Evolutionary conservation across 64 coral and sea anemone species (phyloP).

Genomic region (Astreopora myriophthalma): DNA sequence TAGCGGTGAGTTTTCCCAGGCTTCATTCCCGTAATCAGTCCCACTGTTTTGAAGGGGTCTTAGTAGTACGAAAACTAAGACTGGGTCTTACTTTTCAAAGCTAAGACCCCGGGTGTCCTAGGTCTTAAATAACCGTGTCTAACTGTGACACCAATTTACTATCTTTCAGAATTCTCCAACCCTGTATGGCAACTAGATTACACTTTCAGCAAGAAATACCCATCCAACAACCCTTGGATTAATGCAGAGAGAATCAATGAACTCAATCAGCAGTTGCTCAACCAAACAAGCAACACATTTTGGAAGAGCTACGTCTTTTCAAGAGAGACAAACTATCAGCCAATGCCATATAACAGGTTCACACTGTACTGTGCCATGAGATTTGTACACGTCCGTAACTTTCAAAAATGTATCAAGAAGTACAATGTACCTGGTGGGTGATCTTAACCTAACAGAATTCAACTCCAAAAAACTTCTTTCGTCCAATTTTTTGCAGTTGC

Average conservation of each 20-base stretch:
- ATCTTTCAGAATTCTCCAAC: slow-evolving; percentile 1
- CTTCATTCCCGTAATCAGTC: too few species aligned
- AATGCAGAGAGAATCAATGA: slow-evolving; percentile 81
- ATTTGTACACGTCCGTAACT: slow-evolving; percentile 65
- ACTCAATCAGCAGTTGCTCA: slow-evolving; percentile 82
- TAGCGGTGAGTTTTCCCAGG: too few species aligned
- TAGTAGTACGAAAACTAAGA: too few species aligned
- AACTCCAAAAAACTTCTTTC: too few species aligned
- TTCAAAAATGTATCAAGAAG: slow-evolving; percentile 59
- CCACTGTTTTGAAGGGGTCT: too few species aligned
- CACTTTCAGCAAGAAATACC: slow-evolving; percentile 68
- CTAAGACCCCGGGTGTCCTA: too few species aligned
- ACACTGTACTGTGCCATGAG: slow-evolving; percentile 81
- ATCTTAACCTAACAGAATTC: background rate
- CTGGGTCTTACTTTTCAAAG: too few species aligned
- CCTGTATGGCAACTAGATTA: slow-evolving; percentile 32
- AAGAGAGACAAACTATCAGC: slow-evolving; percentile 83
- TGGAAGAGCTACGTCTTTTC: slow-evolving; percentile 75
- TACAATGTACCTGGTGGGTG: slow-evolving; percentile 92
- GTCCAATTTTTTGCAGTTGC: too few species aligned
- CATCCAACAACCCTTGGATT: slow-evolving; percentile 66
- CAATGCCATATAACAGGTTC: slow-evolving; percentile 70
- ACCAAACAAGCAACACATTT: slow-evolving; percentile 71
- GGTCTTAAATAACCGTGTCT: too few species aligned
- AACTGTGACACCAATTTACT: slow-evolving; percentile 2